phyloP scores from a whole-genome alignment of 2,888 invertebrate species.

The Portevinia maculata region DNA sequence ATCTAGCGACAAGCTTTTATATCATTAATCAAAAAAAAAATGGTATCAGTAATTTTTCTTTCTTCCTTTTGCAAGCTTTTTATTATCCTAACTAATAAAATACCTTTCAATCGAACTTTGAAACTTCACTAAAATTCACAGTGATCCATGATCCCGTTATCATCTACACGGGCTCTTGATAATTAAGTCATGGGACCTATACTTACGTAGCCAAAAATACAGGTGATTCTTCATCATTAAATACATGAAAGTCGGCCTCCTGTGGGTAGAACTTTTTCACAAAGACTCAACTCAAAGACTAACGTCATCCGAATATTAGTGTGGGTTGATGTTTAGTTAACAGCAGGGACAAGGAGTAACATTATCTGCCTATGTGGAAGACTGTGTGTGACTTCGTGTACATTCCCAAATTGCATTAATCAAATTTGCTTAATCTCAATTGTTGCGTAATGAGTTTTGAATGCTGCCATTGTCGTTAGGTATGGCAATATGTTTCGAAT shows the following conservation, averaged over 20 bases:
- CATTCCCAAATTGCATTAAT: slow-evolving; percentile 45
- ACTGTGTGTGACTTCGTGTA: background rate
- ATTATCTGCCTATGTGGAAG: background rate
- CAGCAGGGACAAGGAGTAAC: background rate
- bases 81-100: slow-evolving; percentile 55
- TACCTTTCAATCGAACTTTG: slow-evolving; percentile 30
- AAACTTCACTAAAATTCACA: no score
- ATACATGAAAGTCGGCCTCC: slow-evolving; percentile 20
- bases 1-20: no score
- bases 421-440: slow-evolving; percentile 55
- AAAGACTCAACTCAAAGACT: background rate
- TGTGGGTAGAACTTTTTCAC: background rate
- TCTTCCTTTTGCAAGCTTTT: slow-evolving; percentile 14
- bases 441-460: slow-evolving; percentile 50
- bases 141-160: no score
- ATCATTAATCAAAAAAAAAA: slow-evolving; percentile 54
- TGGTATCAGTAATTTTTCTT: background rate
- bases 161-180: slow-evolving; percentile 13
- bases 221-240: slow-evolving; percentile 56
- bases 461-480: slow-evolving; percentile 14
- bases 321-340: slow-evolving; percentile 20
- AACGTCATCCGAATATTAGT: background rate
- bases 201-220: slow-evolving; percentile 32
- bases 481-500: slow-evolving; percentile 2
- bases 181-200: slow-evolving; percentile 14